Percentiles rank a stretch among this genome's conserved stretches.
Evolutionary conservation across 2,113 vertebrate genomes (phyloP).

Genomic region (Lathamus discolor): DNA sequence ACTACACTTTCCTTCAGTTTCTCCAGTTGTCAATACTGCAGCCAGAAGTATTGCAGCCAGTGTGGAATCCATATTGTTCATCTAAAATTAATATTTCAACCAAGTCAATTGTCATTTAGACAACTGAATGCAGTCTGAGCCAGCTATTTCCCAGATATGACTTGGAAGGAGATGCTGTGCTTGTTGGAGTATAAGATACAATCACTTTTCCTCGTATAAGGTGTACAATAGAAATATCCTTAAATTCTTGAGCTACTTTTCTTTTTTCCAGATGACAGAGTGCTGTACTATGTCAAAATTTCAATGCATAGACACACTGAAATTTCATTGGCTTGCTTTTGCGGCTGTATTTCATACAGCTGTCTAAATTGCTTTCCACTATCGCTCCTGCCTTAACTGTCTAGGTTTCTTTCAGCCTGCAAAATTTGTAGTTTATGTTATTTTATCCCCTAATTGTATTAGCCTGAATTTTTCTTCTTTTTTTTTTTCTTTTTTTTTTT

Average conservation of each 20-base stretch:
- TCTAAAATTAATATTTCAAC: not conserved
- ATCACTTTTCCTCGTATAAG: not conserved
- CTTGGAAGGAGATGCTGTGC: not conserved
- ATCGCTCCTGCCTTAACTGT: not conserved
- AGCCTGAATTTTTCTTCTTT: not conserved
- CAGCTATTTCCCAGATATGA: not conserved
- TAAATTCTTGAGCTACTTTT: constrained; percentile 7
- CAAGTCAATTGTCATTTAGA: not conserved
- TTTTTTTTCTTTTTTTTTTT: accelerated
- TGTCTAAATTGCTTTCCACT: constrained; percentile 39
- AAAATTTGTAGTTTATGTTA: not conserved
- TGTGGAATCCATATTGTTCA: not conserved
- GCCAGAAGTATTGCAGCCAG: not conserved
- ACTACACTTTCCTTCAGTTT: not conserved
- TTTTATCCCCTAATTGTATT: not conserved
- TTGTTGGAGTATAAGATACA: not conserved
- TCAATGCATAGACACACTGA: not conserved
- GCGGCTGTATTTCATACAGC: not conserved
- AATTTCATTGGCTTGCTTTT: constrained; percentile 28
- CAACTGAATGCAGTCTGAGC: not conserved
- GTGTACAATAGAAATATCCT: not conserved
- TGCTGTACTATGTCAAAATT: not conserved
- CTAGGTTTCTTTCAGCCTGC: not conserved
- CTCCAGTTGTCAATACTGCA: not conserved
- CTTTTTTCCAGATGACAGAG: not conserved